Percentiles rank a stretch among this genome's conserved stretches.
phyloP scores from a whole-genome alignment of 1,140 invertebrate genomes.

The Drosophila pandora region DNA sequence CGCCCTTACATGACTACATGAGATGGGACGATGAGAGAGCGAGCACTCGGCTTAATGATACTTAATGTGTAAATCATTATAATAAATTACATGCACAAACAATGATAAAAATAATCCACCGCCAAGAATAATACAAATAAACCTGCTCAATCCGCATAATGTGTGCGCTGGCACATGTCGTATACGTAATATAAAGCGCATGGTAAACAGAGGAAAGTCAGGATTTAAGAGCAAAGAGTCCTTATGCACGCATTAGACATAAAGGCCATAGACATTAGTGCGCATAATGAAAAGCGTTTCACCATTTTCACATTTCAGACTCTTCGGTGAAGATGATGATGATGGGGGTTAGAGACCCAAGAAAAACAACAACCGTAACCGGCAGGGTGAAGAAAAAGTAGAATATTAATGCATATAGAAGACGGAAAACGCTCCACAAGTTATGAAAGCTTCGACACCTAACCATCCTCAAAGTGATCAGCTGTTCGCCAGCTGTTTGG shows the following conservation, averaged over 20 bases:
- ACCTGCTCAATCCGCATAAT: slow-evolving; percentile 56
- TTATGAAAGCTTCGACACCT: slow-evolving; percentile 52
- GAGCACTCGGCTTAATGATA: slow-evolving; percentile 51
- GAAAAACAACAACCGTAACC: slow-evolving; percentile 2
- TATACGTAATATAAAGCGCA: slow-evolving; percentile 22
- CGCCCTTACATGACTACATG: slow-evolving; percentile 7
- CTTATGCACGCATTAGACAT: slow-evolving; percentile 63
- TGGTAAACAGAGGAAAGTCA: slow-evolving; percentile 40
- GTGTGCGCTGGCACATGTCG: slow-evolving; percentile 50
- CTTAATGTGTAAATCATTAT: slow-evolving; percentile 72
- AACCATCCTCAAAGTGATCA: slow-evolving; percentile 38
- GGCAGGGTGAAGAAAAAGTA: slow-evolving; percentile 28
- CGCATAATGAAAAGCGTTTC: slow-evolving; percentile 68
- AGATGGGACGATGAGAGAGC: neutral
- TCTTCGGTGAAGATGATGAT: slow-evolving; percentile 8
- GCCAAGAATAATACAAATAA: slow-evolving; percentile 43
- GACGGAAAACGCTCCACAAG: slow-evolving; percentile 39
- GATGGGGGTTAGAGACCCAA: neutral
- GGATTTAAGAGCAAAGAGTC: slow-evolving; percentile 35
- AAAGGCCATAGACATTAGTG: slow-evolving; percentile 73
- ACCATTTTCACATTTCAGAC: slow-evolving; percentile 34
- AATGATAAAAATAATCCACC: slow-evolving; percentile 63
- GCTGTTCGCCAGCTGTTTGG: slow-evolving; percentile 56
- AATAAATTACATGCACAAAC: slow-evolving; percentile 65
- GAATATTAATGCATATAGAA: slow-evolving; percentile 2